Evolutionary conservation across 1,140 invertebrate species (phyloP), one percentile per base, ranked within the genome.

Genomic region (Drosophila lacertosa): DNA sequence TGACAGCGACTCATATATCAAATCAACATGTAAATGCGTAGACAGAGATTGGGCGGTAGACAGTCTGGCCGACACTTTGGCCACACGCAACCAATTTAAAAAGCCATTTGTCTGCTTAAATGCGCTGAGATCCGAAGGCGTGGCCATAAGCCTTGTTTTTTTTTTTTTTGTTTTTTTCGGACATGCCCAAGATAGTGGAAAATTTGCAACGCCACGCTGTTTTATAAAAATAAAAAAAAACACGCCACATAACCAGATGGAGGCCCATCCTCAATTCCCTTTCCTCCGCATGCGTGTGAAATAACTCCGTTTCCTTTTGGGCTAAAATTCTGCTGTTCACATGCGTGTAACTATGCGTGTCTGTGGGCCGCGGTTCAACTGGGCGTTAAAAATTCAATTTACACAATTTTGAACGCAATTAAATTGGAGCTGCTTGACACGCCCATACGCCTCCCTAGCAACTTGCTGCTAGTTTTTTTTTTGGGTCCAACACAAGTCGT

Each of bases 381-480:
- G 71, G 73, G 81, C 65, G 81, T 84, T 86, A 73, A 86, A 86
- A 84, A 86, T 84, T 84, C 81, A 86, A 84, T 84, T 84, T 86
- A 84, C 81, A 84, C 80, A 80, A 84, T 84, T 83, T 84, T 77
- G 55, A 84, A 79, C 80, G 64, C 81, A 84, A 84, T 84, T 86
- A 77, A 84, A 80, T 74, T 80, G 71, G 59, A 69, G 60, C 55
- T 59, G 42, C n/a, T n/a, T n/a, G n/a, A n/a, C n/a, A n/a, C n/a
- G n/a, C n/a, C n/a, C n/a, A n/a, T n/a, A n/a, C n/a, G n/a, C 10
- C 4, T 7, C 4, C 7, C 10, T 2, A 2, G 60, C 74, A 83
- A 78, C 62, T 58, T 58, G 55, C 40, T 32, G 53, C 37, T 57
- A 42, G 50, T 45, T 64, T 67, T 45, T 64, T 67, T 59, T 58